Evolutionary conservation across 2,113 vertebrate genomes (phyloP).

Genomic region (Catharus fuscescens): DNA sequence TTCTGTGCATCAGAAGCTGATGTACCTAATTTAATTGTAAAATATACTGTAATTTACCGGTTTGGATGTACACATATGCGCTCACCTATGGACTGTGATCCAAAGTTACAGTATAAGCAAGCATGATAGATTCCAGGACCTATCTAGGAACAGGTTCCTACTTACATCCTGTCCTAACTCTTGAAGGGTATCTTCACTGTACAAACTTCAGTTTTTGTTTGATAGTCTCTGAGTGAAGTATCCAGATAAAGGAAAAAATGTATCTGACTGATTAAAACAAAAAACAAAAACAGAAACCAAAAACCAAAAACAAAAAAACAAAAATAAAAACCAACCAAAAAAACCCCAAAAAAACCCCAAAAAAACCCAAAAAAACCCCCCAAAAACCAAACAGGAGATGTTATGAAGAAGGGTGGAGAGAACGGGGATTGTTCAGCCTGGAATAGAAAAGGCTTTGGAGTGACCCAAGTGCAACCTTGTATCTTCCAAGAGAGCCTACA

Average conservation of each 20-base stretch:
- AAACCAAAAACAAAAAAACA: too few species aligned
- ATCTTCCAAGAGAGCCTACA: not conserved
- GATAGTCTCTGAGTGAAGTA: rapidly evolving
- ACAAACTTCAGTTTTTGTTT: not conserved
- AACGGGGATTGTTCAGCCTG: not conserved
- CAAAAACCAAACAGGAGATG: not conserved
- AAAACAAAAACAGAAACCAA: too few species aligned
- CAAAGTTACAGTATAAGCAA: not conserved
- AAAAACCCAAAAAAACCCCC: not conserved
- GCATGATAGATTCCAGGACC: not conserved
- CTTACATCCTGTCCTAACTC: not conserved
- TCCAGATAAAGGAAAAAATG: not conserved
- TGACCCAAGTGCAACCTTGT: not conserved
- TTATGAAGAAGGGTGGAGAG: not conserved
- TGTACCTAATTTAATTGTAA: not conserved
- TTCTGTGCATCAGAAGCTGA: not conserved
- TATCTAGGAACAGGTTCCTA: not conserved
- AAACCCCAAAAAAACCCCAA: too few species aligned
- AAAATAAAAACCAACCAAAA: not conserved
- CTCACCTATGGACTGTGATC: not conserved
- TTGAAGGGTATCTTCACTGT: not conserved
- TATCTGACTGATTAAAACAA: not conserved
- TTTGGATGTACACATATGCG: not conserved
- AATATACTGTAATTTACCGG: not conserved
- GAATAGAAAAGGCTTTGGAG: not conserved